Base-by-base conservation (phyloP, 2,888 invertebrate genomes). In the Torymus texanus region DNA sequence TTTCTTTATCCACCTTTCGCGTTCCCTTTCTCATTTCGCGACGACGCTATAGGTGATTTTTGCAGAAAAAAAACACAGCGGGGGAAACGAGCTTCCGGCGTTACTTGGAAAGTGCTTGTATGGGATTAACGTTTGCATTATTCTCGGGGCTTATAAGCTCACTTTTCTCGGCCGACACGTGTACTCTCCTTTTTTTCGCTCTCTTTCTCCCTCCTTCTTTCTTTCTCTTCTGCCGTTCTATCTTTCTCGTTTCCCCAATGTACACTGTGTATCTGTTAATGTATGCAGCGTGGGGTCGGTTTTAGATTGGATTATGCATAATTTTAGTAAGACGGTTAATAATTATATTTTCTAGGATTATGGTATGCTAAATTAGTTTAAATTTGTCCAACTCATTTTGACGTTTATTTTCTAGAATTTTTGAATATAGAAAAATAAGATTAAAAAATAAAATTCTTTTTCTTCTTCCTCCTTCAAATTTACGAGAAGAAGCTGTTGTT, bases 111-210 rank as follows among this genome's bases (percentile, higher is more conserved):
- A 81, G 74, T 79, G 71, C 81, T 77, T 77, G 71, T 79, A 77
- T 18, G 68, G 78, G 77, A 82, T 81, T 80, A 82, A 72, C 79
- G 81, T 78, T 75, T 79, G 79, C 72, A 80, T 79, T 82, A 78
- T 82, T 82, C 78, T 77, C 41, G 24, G 73, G 53, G 75, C 78
- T 80, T 80, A 78, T 78, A 74, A 80, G 75, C 75, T 80, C 79
- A 59, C 73, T 71, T 77, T 77, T 78, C 68, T 73, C 78, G 66
- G 53, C 65, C 74, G 51, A 74, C 59, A 41, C 79, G 24, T 56
- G 53, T 16, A n/a, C 16, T 51, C 66, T 67, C 71, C 0, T 62
- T 68, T 41, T 18, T 55, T 29, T 29, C 41, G 61, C 41, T 50
- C 53, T 67, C 16, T 65, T 18, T 24, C 16, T 50, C 8, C 8